A percentile compares a stretch with the other conserved stretches of the same genome.
Conservation (phyloP, 2,797 vertebrate species). For the Tauraco hartlaubi region DNA sequence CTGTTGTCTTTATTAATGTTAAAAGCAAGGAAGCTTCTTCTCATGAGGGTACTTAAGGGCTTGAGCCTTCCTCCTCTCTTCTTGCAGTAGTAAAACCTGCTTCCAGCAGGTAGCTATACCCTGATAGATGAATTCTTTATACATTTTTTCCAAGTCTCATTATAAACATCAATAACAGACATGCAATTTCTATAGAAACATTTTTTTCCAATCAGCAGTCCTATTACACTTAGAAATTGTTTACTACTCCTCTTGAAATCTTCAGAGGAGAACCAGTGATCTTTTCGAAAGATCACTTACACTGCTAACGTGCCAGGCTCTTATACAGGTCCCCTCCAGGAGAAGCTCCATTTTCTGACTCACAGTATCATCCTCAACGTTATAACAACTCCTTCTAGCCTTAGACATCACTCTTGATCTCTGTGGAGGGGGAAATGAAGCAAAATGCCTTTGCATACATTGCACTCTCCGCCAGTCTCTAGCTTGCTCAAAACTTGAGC, state of each 20-base stretch:
- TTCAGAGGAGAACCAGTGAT: fast-evolving
- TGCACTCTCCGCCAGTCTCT: not conserved
- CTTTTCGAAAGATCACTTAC: not conserved
- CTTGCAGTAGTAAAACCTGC: not conserved
- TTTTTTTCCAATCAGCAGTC: not conserved
- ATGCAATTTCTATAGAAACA: not conserved
- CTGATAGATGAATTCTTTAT: not conserved
- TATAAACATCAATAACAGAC: not conserved
- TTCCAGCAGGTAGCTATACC: not conserved
- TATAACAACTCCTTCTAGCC: not conserved
- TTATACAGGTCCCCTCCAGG: not conserved
- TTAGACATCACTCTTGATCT: not conserved
- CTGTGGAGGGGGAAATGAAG: not conserved
- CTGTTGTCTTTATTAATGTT: not conserved
- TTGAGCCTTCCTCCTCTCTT: not conserved
- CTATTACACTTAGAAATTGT: not conserved
- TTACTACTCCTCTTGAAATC: not conserved
- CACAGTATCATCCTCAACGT: not conserved
- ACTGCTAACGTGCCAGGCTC: not conserved
- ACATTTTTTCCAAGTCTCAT: not conserved
- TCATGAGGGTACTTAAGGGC: not conserved
- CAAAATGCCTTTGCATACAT: not conserved
- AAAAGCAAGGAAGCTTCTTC: not conserved
- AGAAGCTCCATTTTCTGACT: not conserved
- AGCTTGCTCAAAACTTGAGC: not conserved